Base-by-base conservation (phyloP, 2,888 invertebrate genomes). In the Helicoverpa assulta region DNA sequence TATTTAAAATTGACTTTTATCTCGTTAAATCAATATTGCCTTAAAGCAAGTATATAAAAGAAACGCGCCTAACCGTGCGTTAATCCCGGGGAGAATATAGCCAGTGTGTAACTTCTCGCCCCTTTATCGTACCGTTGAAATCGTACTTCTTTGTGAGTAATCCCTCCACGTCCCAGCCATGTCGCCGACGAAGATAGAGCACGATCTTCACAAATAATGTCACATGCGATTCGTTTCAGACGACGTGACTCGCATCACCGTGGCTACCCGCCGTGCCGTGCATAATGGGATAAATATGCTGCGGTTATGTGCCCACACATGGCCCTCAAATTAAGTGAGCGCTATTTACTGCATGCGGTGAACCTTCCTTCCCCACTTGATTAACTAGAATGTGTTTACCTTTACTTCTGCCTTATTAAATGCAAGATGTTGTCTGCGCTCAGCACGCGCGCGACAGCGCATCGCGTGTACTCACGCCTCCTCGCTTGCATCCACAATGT, bases 171-270 rank as follows among this genome's bases (percentile, higher is more conserved):
- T 95, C 93, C 92, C 92, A 84, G 90, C 91, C 89, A 94, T 93
- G 95, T 94, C 94, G 93, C 93, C 94, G 95, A 95, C 95, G 95
- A 95, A 95, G 95, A 95, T 95, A 95, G 95, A 95, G 95, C 95
- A 95, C 95, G 95, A 95, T 95, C 95, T 95, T 95, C 95, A 95
- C 95, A 95, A 95, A 95, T 95, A 95, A 95, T 95, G 95, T 95
- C 95, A 95, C 95, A 95, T 95, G 95, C 95, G 95, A 95, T 95
- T 95, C 95, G 95, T 95, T 95, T 95, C 95, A 90, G 91, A 87
- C 90, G 91, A 95, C 95, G 95, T 95, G 95, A 94, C 95, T 94
- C 93, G 95, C 95, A 95, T 95, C 93, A 86, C 90, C 92, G 91
- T 90, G 91, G 90, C 90, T 88, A 89, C 89, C 89, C 89, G 89